Base-by-base conservation (phyloP, 53 echinoderm and acorn worm genomes). In the Echinometra lucunter region DNA sequence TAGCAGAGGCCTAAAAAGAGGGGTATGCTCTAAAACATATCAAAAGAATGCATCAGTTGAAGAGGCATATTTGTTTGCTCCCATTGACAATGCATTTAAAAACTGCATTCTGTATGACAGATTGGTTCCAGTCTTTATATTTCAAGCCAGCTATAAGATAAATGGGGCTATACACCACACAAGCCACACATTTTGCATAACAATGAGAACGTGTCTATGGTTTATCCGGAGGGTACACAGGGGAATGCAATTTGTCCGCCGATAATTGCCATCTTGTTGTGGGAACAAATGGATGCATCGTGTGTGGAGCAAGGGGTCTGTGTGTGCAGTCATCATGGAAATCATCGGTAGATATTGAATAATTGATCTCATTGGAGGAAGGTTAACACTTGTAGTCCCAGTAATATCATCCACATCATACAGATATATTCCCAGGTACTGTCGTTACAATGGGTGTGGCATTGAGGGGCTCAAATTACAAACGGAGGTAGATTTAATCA, bases 341-440 rank as follows among this genome's bases (percentile, higher is more conserved):
- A 89, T 89, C 89, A 58, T 58, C 58, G n/a, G 89, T 89, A 89
- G 89, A 89, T 89, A 58, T 89, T 89, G 89, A 89, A 89, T 89
- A 89, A 89, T 89, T 89, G 89, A 89, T 89, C 60, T 89, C 38
- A 89, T 89, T 89, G 32, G 89, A 21, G 89, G 7, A 89, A 37
- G 89, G 58, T 89, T 60, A 89, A 89, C 60, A 57, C 89, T 57
- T 58, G 19, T 60, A 89, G 49, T 58, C 28, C 89, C 4, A 85
- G 27, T n/a, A n/a, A 81, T 7, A 85, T 30, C 12, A 85, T 85
- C 85, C 49, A 45, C 37, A 12, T 85, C n/a, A 45, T 47, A 85
- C 47, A 47, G 85, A 27, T 47, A 28, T n/a, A 85, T 85, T 85
- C 85, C 85, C 28, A 85, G 85, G 85, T 27, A 85, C 85, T 85